A percentile compares a stretch with the other conserved stretches of the same genome.
Conservation (phyloP, 1,140 invertebrate species). For the Aethina tumida region DNA sequence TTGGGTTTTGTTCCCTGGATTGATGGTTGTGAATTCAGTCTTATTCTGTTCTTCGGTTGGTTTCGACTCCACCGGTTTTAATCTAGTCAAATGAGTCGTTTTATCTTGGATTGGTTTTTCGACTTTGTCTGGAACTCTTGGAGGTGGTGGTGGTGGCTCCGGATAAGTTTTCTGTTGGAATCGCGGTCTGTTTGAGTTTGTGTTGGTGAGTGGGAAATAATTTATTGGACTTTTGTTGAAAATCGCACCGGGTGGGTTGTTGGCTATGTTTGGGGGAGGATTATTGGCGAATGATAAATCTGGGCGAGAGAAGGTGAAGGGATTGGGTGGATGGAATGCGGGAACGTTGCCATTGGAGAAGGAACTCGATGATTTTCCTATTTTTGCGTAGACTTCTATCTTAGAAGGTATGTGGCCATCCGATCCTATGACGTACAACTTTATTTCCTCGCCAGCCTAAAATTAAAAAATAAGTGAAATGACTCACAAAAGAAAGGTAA, state of each 20-base stretch:
- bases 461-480: too few species aligned
- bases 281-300: constrained; percentile 12
- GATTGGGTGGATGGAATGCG: constrained; percentile 8
- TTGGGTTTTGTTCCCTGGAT: background rate
- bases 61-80: background rate
- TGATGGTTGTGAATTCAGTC: constrained; percentile 1
- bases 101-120: constrained; percentile 4
- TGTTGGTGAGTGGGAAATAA: constrained; percentile 5
- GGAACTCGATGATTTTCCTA: constrained; percentile 36
- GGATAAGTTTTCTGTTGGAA: constrained; percentile 22
- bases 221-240: constrained; percentile 13
- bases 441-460: constrained; percentile 57
- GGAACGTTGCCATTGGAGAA: constrained; percentile 16
- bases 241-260: constrained; percentile 17
- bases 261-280: constrained; percentile 16
- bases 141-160: constrained; percentile 26
- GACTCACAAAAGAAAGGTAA: too few species aligned
- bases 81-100: constrained; percentile 4
- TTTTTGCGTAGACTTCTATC: constrained; percentile 59
- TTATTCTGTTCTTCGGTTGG: too few species aligned
- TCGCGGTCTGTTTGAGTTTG: constrained; percentile 6
- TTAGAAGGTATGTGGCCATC: constrained; percentile 58
- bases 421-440: constrained; percentile 58
- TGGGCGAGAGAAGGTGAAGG: constrained; percentile 7
- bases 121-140: constrained; percentile 8